Conservation (phyloP, 2,113 vertebrate genomes). For the Mus pahari region DNA sequence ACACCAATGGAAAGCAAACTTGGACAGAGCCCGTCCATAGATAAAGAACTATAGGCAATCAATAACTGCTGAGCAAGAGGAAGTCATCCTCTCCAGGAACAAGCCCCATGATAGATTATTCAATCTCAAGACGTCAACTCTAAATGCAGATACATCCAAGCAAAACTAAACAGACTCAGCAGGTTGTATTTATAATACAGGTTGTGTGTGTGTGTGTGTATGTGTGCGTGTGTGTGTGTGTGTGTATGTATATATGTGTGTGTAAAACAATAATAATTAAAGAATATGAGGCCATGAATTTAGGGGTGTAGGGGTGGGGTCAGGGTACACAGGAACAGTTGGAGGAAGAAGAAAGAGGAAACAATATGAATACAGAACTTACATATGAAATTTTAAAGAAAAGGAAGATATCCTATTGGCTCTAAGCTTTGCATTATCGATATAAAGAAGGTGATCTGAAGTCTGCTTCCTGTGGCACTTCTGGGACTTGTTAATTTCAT, state of each 20-base stretch:
- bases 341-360: not conserved
- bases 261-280: not conserved
- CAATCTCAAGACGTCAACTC: not conserved
- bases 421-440: not conserved
- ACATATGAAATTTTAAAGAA: not conserved
- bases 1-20: not conserved
- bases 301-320: not conserved
- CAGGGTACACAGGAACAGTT: not conserved
- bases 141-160: not conserved
- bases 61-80: not conserved
- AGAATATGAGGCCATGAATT: not conserved
- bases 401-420: not conserved
- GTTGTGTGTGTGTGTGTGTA: not conserved
- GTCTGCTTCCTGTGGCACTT: not conserved
- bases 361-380: not conserved
- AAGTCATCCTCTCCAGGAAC: not conserved
- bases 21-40: not conserved
- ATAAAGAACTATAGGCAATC: not conserved
- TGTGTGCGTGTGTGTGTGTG: too few relatives aligned
- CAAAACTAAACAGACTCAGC: not conserved
- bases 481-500: conserved; percentile 3
- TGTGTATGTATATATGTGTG: not conserved
- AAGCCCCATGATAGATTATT: not conserved
- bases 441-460: not conserved
- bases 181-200: not conserved